Evolutionary conservation across 2,113 vertebrate species (phyloP).

Genomic region (Callospermophilus lateralis): DNA sequence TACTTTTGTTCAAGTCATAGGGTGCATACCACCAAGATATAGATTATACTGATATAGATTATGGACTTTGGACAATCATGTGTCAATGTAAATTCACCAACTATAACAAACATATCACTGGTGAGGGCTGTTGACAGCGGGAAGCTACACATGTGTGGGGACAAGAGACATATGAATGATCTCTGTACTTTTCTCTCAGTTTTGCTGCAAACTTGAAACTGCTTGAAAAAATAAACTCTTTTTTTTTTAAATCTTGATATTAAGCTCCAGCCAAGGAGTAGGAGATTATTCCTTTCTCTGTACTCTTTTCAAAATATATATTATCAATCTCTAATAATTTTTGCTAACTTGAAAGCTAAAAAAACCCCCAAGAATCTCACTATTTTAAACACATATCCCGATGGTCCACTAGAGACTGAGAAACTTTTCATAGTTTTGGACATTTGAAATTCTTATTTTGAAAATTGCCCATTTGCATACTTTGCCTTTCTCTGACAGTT

Average conservation of each 20-base stretch:
- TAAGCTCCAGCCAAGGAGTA: background rate
- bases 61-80: background rate
- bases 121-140: background rate
- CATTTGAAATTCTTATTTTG: constrained; percentile 34
- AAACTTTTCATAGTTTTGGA: background rate
- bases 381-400: background rate
- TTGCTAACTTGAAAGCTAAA: background rate
- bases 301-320: background rate
- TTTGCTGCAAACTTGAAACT: background rate
- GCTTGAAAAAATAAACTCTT: background rate
- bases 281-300: background rate
- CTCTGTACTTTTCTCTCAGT: background rate
- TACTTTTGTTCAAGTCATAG: background rate
- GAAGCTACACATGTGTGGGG: no score
- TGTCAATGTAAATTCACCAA: background rate
- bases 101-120: background rate
- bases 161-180: background rate
- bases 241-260: no score
- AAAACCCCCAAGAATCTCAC: background rate
- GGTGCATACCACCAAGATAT: background rate
- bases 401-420: background rate
- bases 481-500: background rate
- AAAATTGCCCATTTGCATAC: background rate
- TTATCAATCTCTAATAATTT: background rate
- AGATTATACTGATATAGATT: background rate